Percentiles rank a stretch among this genome's conserved stretches.
Conservation (phyloP, 1,140 invertebrate species). For the Phortica variegata region DNA sequence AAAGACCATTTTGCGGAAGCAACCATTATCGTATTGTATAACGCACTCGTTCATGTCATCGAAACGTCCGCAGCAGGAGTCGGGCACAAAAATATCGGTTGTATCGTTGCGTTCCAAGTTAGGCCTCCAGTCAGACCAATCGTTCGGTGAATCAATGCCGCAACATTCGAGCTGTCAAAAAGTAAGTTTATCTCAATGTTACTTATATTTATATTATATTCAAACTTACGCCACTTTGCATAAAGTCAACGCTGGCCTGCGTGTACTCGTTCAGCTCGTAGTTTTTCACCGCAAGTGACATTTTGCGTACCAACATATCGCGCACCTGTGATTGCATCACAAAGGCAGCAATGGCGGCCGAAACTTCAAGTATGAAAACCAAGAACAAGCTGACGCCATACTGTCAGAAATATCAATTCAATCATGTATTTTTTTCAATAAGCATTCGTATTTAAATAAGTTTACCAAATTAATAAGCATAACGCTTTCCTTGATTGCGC, state of each 20-base stretch:
- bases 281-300: conserved; percentile 61
- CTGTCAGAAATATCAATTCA: conserved; percentile 57
- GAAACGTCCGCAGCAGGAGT: conserved; percentile 61
- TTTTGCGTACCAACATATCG: conserved; percentile 61
- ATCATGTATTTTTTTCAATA: not conserved
- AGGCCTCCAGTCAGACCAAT: conserved; percentile 65
- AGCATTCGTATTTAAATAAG: conserved; percentile 15
- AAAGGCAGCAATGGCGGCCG: conserved; percentile 78
- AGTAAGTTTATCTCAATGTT: conserved; percentile 3
- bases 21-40: conserved; percentile 63
- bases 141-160: conserved; percentile 68
- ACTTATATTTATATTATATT: not conserved
- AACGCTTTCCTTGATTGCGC: conserved; percentile 79
- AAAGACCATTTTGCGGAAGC: conserved; percentile 65
- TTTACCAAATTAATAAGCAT: conserved; percentile 78
- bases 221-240: conserved; percentile 65
- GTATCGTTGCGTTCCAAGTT: conserved; percentile 34
- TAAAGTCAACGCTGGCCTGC: conserved; percentile 63
- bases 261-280: conserved; percentile 61
- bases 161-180: conserved; percentile 72
- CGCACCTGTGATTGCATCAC: conserved; percentile 67
- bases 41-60: conserved; percentile 32
- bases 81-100: conserved; percentile 59
- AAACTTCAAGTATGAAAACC: conserved; percentile 79
- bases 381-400: conserved; percentile 77